A percentile compares a stretch with the other conserved stretches of the same genome.
phyloP scores from a whole-genome alignment of 1,140 invertebrate species.

The Monochamus saltuarius region DNA sequence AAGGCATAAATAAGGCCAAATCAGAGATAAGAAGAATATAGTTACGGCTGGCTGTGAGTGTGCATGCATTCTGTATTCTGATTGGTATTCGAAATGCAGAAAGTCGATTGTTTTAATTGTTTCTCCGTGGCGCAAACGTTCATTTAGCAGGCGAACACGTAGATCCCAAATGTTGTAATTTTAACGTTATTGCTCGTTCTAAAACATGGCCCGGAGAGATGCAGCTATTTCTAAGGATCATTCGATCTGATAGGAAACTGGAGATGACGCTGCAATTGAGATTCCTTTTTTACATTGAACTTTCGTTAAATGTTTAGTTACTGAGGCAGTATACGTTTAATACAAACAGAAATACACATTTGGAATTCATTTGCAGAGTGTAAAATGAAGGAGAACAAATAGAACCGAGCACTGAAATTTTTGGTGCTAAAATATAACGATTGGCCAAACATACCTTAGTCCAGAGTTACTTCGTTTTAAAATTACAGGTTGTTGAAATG shows the following conservation, averaged over 20 bases:
- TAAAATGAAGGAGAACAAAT: too few species aligned
- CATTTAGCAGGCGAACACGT: not conserved
- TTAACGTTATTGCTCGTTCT: not conserved
- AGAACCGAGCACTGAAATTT: too few species aligned
- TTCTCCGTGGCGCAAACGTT: constrained; percentile 6
- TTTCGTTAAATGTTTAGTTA: not conserved
- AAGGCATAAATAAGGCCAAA: too few species aligned
- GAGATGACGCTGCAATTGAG: not conserved
- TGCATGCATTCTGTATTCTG: constrained; percentile 6
- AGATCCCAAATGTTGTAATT: not conserved
- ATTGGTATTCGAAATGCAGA: constrained; percentile 29
- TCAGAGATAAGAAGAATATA: too few species aligned
- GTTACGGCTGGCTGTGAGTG: not conserved
- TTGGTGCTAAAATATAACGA: too few species aligned
- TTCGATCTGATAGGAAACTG: not conserved
- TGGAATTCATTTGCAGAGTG: not conserved
- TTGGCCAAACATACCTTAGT: too few species aligned
- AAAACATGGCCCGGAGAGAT: too few species aligned
- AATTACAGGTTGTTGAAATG: too few species aligned
- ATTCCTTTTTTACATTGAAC: constrained; percentile 2
- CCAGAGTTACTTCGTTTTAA: too few species aligned
- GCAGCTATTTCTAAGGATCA: too few species aligned
- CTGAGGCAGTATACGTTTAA: not conserved
- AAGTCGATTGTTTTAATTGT: constrained; percentile 34
- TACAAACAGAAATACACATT: not conserved